A percentile compares a stretch with the other conserved stretches of the same genome.
Evolutionary conservation across 2,888 invertebrate species (phyloP).

Genomic region (Athalia rosae): DNA sequence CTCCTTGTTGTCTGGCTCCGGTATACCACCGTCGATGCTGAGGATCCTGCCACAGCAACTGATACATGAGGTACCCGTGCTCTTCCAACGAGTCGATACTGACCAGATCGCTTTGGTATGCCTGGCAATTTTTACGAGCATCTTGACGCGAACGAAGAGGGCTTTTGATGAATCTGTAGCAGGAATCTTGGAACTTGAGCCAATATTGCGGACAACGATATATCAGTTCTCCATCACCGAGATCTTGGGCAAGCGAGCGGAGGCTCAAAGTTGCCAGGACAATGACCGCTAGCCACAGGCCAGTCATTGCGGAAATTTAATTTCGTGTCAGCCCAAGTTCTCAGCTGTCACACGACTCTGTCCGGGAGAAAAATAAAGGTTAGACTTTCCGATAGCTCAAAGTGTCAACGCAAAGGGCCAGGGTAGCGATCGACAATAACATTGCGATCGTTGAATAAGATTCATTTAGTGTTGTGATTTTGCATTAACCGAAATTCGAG

Average conservation of each 20-base stretch:
- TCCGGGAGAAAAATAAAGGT: too few species aligned
- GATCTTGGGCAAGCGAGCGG: conserved; percentile 56
- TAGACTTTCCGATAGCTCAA: too few species aligned
- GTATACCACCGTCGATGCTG: conserved; percentile 92
- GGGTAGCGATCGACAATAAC: too few species aligned
- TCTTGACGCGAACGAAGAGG: conserved; percentile 87
- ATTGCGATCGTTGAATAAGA: too few species aligned
- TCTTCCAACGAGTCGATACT: conserved; percentile 89
- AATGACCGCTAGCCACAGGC: conserved; percentile 4
- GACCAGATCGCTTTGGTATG: conserved; percentile 87
- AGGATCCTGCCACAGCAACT: conserved; percentile 88
- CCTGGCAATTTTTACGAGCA: conserved; percentile 88
- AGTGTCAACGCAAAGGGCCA: too few species aligned
- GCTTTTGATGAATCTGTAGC: conserved; percentile 93
- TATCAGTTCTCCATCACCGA: conserved; percentile 58
- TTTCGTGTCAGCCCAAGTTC: not conserved
- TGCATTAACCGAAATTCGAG: too few species aligned
- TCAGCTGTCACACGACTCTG: too few species aligned
- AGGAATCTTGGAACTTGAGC: conserved; percentile 87
- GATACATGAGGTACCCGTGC: conserved; percentile 89
- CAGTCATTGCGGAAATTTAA: not conserved
- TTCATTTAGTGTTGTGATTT: too few species aligned
- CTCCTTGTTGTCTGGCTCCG: conserved; percentile 85
- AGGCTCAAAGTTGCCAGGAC: not conserved
- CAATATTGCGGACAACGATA: conserved; percentile 88